phyloP scores from a whole-genome alignment of 2,113 vertebrate species.

The Strix aluco region DNA sequence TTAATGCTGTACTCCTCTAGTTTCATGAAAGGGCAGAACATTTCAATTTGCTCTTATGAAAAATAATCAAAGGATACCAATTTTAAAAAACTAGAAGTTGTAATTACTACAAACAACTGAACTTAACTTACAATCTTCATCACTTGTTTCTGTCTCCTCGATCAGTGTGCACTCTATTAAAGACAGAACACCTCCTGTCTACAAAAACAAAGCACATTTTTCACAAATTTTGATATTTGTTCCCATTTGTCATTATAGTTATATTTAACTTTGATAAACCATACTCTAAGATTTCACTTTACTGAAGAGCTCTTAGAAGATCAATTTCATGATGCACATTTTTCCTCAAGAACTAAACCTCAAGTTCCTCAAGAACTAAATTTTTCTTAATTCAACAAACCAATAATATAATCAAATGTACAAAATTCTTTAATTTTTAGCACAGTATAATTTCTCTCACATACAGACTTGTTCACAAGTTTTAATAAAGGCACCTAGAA shows the following conservation, averaged over 20 bases:
- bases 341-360: neutral
- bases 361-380: neutral
- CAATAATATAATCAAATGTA: neutral
- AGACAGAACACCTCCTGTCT: slow-evolving; percentile 97
- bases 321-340: neutral
- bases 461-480: neutral
- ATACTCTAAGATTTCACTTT: neutral
- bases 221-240: neutral
- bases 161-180: slow-evolving; percentile 95
- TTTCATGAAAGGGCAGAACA: neutral
- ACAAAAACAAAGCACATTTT: slow-evolving; percentile 58
- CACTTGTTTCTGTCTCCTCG: slow-evolving; percentile 89
- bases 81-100: slow-evolving; percentile 11
- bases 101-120: slow-evolving; percentile 26
- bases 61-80: neutral
- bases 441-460: neutral
- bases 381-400: neutral
- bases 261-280: neutral
- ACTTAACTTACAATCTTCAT: slow-evolving; percentile 91
- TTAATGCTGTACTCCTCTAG: neutral
- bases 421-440: neutral
- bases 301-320: neutral
- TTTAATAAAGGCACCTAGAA: neutral
- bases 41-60: neutral
- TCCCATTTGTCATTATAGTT: neutral